phyloP scores from a whole-genome alignment of 1,140 invertebrate genomes.

The Drosophila sucinea region DNA sequence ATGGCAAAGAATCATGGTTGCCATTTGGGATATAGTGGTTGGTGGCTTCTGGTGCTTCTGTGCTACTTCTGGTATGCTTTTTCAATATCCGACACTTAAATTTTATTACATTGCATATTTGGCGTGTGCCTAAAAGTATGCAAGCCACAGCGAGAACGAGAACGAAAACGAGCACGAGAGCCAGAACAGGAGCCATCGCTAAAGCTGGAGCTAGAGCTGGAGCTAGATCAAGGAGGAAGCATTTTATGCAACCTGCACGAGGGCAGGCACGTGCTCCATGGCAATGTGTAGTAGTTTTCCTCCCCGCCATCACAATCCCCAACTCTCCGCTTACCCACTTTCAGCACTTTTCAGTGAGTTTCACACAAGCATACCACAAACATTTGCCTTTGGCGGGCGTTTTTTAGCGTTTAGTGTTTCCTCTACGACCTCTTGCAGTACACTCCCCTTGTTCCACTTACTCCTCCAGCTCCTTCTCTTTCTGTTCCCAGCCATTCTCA shows the following conservation, averaged over 20 bases:
- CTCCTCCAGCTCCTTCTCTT: background rate
- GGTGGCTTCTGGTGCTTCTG: constrained; percentile 32
- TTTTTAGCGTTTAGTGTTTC: constrained; percentile 19
- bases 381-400: constrained; percentile 20
- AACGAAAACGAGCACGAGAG: no score
- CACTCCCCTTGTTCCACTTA: background rate
- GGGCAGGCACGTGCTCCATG: constrained; percentile 8
- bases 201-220: background rate
- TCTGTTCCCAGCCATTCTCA: constrained; percentile 20
- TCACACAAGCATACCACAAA: constrained; percentile 15
- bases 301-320: no score
- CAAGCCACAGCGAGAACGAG: background rate
- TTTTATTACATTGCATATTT: constrained; percentile 67
- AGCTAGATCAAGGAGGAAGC: background rate
- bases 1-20: background rate
- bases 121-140: constrained; percentile 36
- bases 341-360: background rate
- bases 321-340: no score
- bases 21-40: constrained; percentile 11
- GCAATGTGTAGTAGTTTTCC: background rate
- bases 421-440: constrained; percentile 1
- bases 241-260: constrained; percentile 24
- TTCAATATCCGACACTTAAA: constrained; percentile 68
- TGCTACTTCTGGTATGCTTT: constrained; percentile 19
- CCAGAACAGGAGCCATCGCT: background rate